Percentiles rank a stretch among this genome's conserved stretches.
Evolutionary conservation across 2,113 vertebrate species (phyloP).

Genomic region (Thalassoma bifasciatum): DNA sequence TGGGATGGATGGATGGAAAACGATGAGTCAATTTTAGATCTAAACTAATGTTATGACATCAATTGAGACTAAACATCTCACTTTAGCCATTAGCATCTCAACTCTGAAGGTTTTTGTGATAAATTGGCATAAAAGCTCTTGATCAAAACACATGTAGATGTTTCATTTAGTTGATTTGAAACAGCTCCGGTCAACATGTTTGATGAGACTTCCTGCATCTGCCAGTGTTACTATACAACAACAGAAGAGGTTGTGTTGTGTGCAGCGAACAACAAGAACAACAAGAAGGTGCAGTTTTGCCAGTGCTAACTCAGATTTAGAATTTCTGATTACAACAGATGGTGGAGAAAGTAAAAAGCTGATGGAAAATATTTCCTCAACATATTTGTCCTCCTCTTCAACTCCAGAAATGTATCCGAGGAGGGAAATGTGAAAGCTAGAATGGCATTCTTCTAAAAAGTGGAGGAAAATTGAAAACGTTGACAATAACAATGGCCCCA

Average conservation of each 20-base stretch:
- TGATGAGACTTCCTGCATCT: neutral
- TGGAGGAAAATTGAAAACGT: slow-evolving; percentile 4
- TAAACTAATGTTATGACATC: too few species aligned
- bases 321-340: slow-evolving; percentile 46
- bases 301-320: slow-evolving; percentile 16
- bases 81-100: too few species aligned
- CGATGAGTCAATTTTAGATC: too few species aligned
- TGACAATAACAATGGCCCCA: neutral
- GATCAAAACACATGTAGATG: neutral
- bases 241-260: neutral
- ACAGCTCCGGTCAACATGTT: too few species aligned
- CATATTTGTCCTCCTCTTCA: slow-evolving; percentile 29
- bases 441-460: neutral
- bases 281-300: slow-evolving; percentile 1
- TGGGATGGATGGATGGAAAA: too few species aligned
- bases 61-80: too few species aligned
- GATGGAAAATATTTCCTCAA: slow-evolving; percentile 40
- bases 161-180: too few species aligned
- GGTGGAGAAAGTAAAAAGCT: slow-evolving; percentile 28
- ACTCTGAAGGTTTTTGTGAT: too few species aligned
- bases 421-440: neutral
- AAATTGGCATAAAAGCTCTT: neutral
- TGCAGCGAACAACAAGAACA: slow-evolving; percentile 16
- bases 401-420: slow-evolving; percentile 16
- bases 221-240: neutral